Evolutionary conservation across 2,797 vertebrate genomes (phyloP), one percentile per base, ranked within the genome.

Genomic region (Diplodus sargus): DNA sequence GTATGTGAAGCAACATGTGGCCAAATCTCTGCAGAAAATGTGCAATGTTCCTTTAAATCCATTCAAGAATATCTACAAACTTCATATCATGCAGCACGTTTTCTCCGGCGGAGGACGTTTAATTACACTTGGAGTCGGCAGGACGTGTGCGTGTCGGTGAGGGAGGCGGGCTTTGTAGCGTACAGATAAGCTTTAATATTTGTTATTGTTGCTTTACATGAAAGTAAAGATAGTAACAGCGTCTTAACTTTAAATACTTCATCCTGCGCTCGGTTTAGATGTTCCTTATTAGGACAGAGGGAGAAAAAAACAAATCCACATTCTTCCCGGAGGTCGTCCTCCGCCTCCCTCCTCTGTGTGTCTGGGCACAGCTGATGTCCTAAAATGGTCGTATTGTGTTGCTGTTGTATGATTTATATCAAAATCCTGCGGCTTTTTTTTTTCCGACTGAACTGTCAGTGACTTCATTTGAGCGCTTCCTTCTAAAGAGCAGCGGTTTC

Each of bases 401-500:
- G 54, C 68, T 74, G 63, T 70, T 13, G 59, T 63, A 67, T 83
- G 82, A 89, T 88, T 90, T 84, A 86, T 83, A 84, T 34, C 3
- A 9, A 88, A 91, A 87, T 88, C 77, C 78, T 90, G 89, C 69
- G 87, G 89, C 85, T 89, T 85, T 45, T 85, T 45, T 28, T 28
- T 28, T 28, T 28, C 3, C 16, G 3, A n/a, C 69, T 78, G 84
- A 85, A 80, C 85, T 79, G 82, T 80, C 77, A 70, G 69, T 69
- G 86, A 92, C 87, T 87, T 91, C 71, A 88, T 88, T 91, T 87
- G 76, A 72, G 76, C 73, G 65, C 78, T 91, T 89, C 81, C 86
- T 78, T 74, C 71, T 59, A 62, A 77, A 83, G 81, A 85, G 76
- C 62, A 68, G 91, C 76, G 91, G 90, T 93, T 93, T 34, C 30